Percentiles rank a stretch among this genome's conserved stretches.
Evolutionary conservation across 2,113 vertebrate genomes (phyloP).

Genomic region (Caracal caracal): DNA sequence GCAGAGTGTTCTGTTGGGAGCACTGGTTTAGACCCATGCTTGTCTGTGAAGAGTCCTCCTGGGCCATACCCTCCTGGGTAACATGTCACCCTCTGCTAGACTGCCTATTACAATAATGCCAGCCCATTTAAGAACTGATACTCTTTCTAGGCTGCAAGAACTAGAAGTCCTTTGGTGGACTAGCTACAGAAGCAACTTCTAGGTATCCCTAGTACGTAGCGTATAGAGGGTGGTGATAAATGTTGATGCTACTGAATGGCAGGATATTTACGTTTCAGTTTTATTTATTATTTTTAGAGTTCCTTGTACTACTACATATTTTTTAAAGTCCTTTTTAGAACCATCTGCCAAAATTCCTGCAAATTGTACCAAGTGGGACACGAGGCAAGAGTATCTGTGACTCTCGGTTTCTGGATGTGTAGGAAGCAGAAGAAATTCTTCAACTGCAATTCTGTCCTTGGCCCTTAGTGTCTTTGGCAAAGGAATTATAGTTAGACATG

Average conservation of each 20-base stretch:
- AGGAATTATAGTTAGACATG: neutral
- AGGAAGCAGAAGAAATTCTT: neutral
- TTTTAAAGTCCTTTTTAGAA: neutral
- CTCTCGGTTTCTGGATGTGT: neutral
- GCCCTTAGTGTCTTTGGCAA: neutral
- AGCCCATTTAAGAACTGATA: neutral
- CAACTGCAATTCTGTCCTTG: neutral
- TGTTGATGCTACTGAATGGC: neutral
- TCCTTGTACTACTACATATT: neutral
- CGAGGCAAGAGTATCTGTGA: neutral
- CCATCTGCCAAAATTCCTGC: neutral
- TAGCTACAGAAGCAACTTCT: neutral
- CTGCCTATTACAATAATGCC: neutral
- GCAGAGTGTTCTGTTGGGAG: neutral
- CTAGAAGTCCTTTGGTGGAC: neutral
- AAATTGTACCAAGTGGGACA: neutral
- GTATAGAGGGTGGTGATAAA: neutral
- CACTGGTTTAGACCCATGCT: neutral
- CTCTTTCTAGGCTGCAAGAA: neutral
- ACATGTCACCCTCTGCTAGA: neutral
- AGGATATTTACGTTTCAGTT: neutral
- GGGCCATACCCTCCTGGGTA: neutral
- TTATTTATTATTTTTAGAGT: conserved; percentile 13
- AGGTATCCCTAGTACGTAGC: neutral
- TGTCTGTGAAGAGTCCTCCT: neutral